Percentiles rank a stretch among this genome's conserved stretches.
Conservation (phyloP, 2,797 vertebrate genomes). For the Sebastes cheni region DNA sequence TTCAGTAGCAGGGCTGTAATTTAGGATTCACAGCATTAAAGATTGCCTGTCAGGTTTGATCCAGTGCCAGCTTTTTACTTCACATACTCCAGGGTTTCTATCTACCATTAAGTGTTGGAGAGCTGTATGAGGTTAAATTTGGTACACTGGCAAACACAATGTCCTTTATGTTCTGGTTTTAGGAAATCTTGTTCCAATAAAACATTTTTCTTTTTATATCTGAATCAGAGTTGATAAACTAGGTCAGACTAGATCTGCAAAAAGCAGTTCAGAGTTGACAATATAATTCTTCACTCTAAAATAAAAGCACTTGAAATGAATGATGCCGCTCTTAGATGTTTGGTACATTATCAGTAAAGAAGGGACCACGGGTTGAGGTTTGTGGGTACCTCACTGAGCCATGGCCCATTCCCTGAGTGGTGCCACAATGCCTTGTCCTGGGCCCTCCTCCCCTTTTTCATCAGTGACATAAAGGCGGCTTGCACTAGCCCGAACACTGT, state of each 20-base stretch:
- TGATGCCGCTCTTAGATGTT: not conserved
- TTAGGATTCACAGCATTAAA: conserved; percentile 87
- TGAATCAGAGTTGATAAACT: not conserved
- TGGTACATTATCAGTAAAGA: not conserved
- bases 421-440: not conserved
- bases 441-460: not conserved
- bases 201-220: not conserved
- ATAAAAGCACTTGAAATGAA: not conserved
- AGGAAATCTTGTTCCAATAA: not conserved
- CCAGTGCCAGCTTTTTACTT: conserved; percentile 41
- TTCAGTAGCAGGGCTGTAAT: conserved; percentile 90
- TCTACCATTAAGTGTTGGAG: not conserved
- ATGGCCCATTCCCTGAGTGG: not conserved
- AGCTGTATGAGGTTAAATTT: not conserved
- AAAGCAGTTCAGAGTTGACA: not conserved
- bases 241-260: not conserved
- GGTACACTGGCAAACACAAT: not conserved
- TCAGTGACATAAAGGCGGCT: not conserved
- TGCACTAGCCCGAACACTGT: not conserved
- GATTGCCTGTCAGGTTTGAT: conserved; percentile 69
- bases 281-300: not conserved
- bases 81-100: not conserved
- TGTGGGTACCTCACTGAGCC: not conserved
- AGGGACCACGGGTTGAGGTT: not conserved
- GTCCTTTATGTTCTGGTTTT: not conserved